A percentile compares a stretch with the other conserved stretches of the same genome.
Evolutionary conservation across 2,113 vertebrate genomes (phyloP).

Genomic region (Anthoscopus minutus): DNA sequence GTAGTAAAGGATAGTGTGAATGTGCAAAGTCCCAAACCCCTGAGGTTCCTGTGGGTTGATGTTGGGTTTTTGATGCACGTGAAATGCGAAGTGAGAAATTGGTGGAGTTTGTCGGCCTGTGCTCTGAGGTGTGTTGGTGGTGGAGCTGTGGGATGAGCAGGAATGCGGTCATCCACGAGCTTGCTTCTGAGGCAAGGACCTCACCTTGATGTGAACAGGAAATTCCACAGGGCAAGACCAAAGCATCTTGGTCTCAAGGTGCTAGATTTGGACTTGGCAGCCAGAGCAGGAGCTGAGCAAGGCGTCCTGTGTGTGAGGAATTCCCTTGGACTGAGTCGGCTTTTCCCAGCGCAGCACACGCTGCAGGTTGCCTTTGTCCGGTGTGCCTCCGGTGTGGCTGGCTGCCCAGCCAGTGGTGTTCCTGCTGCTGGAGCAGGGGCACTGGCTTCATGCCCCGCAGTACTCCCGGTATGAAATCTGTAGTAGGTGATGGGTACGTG

Average conservation of each 20-base stretch:
- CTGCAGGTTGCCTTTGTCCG: accelerated
- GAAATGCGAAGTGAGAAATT: background rate
- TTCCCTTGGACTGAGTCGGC: accelerated
- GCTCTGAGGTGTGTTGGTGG: background rate
- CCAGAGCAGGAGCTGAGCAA: background rate
- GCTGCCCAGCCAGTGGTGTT: accelerated
- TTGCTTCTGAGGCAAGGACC: background rate
- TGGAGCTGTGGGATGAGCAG: background rate
- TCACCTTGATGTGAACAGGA: background rate
- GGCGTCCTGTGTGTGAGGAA: background rate
- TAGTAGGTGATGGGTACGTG: background rate
- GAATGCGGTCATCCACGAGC: accelerated
- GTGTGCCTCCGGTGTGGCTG: background rate
- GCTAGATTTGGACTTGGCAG: background rate
- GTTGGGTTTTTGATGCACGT: accelerated
- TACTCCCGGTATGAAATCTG: accelerated
- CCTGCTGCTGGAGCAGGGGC: background rate
- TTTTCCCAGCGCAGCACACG: accelerated
- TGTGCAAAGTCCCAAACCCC: background rate
- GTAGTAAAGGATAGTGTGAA: background rate
- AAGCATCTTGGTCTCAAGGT: background rate
- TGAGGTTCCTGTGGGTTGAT: background rate
- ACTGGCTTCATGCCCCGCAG: accelerated
- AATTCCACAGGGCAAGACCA: background rate
- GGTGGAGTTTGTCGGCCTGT: background rate